Evolutionary conservation across 2,797 vertebrate species (phyloP), one percentile per base, ranked within the genome.

Genomic region (Philypnodon macrostomus): DNA sequence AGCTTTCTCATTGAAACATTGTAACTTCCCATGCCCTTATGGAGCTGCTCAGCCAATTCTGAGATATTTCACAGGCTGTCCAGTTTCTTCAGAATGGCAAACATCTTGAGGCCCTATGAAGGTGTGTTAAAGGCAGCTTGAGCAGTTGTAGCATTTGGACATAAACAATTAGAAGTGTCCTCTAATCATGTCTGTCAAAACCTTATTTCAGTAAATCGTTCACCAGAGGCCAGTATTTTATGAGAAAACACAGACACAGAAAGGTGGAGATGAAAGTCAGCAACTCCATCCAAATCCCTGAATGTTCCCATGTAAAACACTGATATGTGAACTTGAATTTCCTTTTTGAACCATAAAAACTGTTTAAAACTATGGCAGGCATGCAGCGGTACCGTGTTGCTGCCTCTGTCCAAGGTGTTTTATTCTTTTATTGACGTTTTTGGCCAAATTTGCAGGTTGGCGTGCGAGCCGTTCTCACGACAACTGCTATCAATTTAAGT

Each of bases 401-500:
- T 50, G 51, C 29, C 34, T 56, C 42, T n/a, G 7, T 65, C 21
- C 46, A 40, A 67, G 52, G 58, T 63, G 45, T 63, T 68, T 42
- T 41, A 36, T 59, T 66, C 37, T 50, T 58, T 65, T 56, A 51
- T 56, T 79, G 71, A 70, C 49, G 2, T 38, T 40, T 62, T 74
- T 62, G 67, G 73, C 65, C 18, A 53, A 49, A 62, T 74, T 36
- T 11, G 39, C 11, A n/a, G 0, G 21, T 30, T 73, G 42, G 29
- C 67, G 44, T 77, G 71, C 67, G 19, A 71, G 48, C 40, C 35
- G 0, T 31, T 73, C 63, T 45, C 55, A 53, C 29, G 21, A 54
- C 61, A 79, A 73, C 52, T 63, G 67, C 50, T 55, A 60, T 75
- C 67, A 69, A 50, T 76, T 74, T 54, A 32, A 36, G 64, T 2